Conservation (phyloP, 2,113 vertebrate genomes). For the Cebidichthys violaceus region DNA sequence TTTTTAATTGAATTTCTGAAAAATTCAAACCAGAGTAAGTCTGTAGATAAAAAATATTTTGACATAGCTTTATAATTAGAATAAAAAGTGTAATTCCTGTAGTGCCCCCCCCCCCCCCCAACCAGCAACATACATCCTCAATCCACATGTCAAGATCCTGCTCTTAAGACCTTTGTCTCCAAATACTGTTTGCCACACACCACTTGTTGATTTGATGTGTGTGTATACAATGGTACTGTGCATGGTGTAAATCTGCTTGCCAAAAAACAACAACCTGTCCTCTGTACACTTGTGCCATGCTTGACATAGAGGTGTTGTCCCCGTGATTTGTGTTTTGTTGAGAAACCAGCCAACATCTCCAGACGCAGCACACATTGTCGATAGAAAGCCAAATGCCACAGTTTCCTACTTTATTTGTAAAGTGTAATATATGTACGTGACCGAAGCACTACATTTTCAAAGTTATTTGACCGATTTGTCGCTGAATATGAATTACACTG, state of each 20-base stretch:
- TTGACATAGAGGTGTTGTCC: slow-evolving; percentile 59
- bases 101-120: slow-evolving; percentile 16
- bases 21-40: neutral
- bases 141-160: slow-evolving; percentile 15
- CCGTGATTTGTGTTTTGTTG: slow-evolving; percentile 58
- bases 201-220: slow-evolving; percentile 61
- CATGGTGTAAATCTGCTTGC: slow-evolving; percentile 73
- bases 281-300: slow-evolving; percentile 65
- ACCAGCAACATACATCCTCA: slow-evolving; percentile 43
- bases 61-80: neutral
- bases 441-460: slow-evolving; percentile 60
- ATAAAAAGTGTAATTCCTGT: neutral
- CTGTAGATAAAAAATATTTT: slow-evolving; percentile 3
- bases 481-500: slow-evolving; percentile 71
- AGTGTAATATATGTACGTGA: slow-evolving; percentile 53
- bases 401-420: slow-evolving; percentile 58
- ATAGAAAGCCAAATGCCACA: slow-evolving; percentile 53
- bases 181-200: slow-evolving; percentile 22
- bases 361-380: slow-evolving; percentile 51
- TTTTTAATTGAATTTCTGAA: neutral
- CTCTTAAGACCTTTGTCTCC: slow-evolving; percentile 27
- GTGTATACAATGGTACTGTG: slow-evolving; percentile 61
- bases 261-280: slow-evolving; percentile 51
- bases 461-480: slow-evolving; percentile 36
- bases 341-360: slow-evolving; percentile 58